phyloP scores from a whole-genome alignment of 1,140 invertebrate genomes.

The Hyles vespertilio region DNA sequence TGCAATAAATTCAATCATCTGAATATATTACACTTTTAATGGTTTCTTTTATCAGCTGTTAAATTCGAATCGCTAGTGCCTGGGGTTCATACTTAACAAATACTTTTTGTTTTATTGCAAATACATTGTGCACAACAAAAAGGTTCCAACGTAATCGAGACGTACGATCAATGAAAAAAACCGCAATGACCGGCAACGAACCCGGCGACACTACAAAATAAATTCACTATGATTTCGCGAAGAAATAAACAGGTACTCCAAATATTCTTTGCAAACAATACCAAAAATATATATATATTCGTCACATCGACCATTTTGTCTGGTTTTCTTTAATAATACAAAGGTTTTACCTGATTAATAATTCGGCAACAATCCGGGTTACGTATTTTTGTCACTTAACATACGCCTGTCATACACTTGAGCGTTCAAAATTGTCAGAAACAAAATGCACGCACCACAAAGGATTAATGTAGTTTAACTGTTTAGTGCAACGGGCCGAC shows the following conservation, averaged over 20 bases:
- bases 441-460: constrained; percentile 23
- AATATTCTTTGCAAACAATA: background rate
- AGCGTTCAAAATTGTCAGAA: constrained; percentile 10
- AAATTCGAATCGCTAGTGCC: too few relatives aligned
- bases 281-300: background rate
- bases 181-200: too few relatives aligned
- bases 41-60: too few relatives aligned
- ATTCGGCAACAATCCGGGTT: constrained; percentile 14
- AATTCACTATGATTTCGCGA: background rate
- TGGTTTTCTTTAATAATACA: too few relatives aligned
- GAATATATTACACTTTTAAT: too few relatives aligned
- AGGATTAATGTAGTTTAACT: constrained; percentile 16
- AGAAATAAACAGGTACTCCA: background rate
- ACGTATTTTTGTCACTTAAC: constrained; percentile 17
- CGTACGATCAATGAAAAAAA: too few relatives aligned
- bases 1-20: too few relatives aligned
- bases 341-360: constrained; percentile 11
- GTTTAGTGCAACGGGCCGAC: constrained; percentile 10
- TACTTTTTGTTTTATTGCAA: too few relatives aligned
- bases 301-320: background rate
- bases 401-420: constrained; percentile 20
- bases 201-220: too few relatives aligned
- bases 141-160: too few relatives aligned
- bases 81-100: too few relatives aligned
- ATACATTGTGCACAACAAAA: too few relatives aligned